phyloP scores from a whole-genome alignment of 1,140 invertebrate genomes.

The Drosophila littoralis region DNA sequence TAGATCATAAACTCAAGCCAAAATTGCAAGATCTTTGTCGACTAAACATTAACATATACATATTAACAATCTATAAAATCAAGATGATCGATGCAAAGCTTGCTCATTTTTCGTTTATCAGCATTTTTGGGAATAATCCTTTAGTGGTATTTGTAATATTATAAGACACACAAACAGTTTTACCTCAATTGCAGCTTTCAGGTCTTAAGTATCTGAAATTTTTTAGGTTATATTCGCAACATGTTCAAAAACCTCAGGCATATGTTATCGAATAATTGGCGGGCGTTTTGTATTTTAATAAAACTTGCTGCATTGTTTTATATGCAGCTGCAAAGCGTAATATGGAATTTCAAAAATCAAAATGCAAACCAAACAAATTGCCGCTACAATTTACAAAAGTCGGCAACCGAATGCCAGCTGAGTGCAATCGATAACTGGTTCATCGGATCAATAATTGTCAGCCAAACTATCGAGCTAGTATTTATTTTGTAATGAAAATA shows the following conservation, averaged over 20 bases:
- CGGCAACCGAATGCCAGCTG: conserved; percentile 11
- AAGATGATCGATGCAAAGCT: too few relatives aligned
- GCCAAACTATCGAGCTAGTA: not conserved
- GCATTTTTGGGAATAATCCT: too few relatives aligned
- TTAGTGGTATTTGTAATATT: too few relatives aligned
- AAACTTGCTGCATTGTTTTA: not conserved
- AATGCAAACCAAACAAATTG: not conserved
- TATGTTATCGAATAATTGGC: not conserved
- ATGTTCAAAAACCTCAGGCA: not conserved
- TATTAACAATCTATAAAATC: too few relatives aligned
- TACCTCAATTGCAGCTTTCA: too few relatives aligned
- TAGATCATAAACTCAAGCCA: not conserved
- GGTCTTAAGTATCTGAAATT: not conserved
- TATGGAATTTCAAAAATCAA: not conserved
- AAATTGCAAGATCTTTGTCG: too few relatives aligned
- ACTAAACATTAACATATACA: too few relatives aligned
- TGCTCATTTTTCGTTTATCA: too few relatives aligned
- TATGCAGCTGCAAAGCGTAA: not conserved
- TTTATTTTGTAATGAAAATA: too few relatives aligned
- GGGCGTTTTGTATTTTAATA: not conserved
- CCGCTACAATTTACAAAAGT: conserved; percentile 2
- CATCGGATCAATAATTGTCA: not conserved
- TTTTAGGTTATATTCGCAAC: not conserved
- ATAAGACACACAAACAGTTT: too few relatives aligned
- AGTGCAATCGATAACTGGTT: conserved; percentile 29